Evolutionary conservation across 1,140 invertebrate species (phyloP).

Genomic region (Goniozus legneri): DNA sequence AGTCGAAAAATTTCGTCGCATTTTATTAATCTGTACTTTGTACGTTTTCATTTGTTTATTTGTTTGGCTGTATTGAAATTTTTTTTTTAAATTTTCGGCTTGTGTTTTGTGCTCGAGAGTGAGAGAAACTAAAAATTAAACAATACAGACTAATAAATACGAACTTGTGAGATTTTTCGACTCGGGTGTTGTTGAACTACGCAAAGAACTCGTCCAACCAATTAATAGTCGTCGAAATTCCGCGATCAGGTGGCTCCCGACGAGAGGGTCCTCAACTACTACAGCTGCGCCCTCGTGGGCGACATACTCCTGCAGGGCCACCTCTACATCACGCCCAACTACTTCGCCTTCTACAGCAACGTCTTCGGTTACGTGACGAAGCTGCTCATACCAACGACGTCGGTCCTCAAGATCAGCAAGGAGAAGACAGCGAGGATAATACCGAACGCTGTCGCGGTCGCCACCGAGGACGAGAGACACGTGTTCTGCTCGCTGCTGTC

Average conservation of each 20-base stretch:
- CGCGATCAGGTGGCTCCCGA: conserved; percentile 64
- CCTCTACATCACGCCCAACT: conserved; percentile 88
- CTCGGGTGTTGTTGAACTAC: background rate
- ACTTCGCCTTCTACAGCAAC: conserved; percentile 94
- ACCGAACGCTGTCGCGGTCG: conserved; percentile 86
- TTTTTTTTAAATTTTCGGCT: too few relatives aligned
- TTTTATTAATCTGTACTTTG: too few relatives aligned
- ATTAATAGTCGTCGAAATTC: conserved; percentile 40
- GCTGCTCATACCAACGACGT: conserved; percentile 76
- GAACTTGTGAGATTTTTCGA: too few relatives aligned
- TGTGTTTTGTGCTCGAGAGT: too few relatives aligned
- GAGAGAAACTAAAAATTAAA: too few relatives aligned
- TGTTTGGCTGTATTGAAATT: too few relatives aligned
- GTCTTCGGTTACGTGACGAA: conserved; percentile 91
- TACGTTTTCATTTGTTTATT: too few relatives aligned
- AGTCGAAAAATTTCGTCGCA: background rate
- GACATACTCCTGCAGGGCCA: conserved; percentile 91
- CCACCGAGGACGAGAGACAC: conserved; percentile 79
- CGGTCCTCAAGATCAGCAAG: conserved; percentile 81
- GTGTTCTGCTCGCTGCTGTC: conserved; percentile 88
- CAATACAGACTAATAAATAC: too few relatives aligned
- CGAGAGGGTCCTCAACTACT: conserved; percentile 80
- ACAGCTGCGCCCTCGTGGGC: conserved; percentile 85
- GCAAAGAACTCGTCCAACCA: conserved; percentile 31
- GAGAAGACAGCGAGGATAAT: conserved; percentile 88